phyloP scores from a whole-genome alignment of 1,140 invertebrate species.

The Anoplolepis gracilipes region DNA sequence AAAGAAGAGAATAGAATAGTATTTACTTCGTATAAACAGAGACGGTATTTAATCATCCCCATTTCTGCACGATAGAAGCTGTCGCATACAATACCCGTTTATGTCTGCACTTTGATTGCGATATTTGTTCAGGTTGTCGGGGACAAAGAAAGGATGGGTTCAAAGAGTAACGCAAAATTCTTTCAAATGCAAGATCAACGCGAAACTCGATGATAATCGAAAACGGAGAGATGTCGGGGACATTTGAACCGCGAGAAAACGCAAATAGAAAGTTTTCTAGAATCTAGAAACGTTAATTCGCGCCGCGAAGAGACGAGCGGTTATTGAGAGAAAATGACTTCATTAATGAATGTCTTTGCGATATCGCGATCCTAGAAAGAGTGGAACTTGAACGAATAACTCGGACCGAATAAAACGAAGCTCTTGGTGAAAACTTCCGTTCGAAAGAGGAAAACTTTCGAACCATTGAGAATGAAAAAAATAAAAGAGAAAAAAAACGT shows the following conservation, averaged over 20 bases:
- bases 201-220: not conserved
- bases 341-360: slow-evolving; percentile 38
- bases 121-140: slow-evolving; percentile 44
- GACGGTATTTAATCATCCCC: slow-evolving; percentile 66
- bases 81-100: slow-evolving; percentile 55
- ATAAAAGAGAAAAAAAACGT: slow-evolving; percentile 15
- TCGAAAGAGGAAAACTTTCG: slow-evolving; percentile 23
- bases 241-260: not conserved
- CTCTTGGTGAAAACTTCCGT: slow-evolving; percentile 39
- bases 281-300: slow-evolving; percentile 27
- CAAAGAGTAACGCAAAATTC: slow-evolving; percentile 37
- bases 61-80: slow-evolving; percentile 46
- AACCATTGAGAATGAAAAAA: not conserved
- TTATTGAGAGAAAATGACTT: slow-evolving; percentile 55
- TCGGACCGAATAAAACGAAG: slow-evolving; percentile 44
- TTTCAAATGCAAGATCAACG: not conserved
- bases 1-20: slow-evolving; percentile 29
- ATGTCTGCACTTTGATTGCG: slow-evolving; percentile 50
- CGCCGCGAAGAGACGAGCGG: not conserved
- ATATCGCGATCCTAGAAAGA: slow-evolving; percentile 26
- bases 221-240: not conserved
- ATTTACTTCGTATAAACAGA: slow-evolving; percentile 56
- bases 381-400: slow-evolving; percentile 42
- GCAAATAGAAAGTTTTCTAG: not conserved
- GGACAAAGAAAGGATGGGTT: not conserved